Percentiles rank a stretch among this genome's conserved stretches.
These are phyloP conservation scores for Exocentrus adspersus DNA, from an alignment of 2,888 invertebrate species.

Conservation along the genomic window DNA sequence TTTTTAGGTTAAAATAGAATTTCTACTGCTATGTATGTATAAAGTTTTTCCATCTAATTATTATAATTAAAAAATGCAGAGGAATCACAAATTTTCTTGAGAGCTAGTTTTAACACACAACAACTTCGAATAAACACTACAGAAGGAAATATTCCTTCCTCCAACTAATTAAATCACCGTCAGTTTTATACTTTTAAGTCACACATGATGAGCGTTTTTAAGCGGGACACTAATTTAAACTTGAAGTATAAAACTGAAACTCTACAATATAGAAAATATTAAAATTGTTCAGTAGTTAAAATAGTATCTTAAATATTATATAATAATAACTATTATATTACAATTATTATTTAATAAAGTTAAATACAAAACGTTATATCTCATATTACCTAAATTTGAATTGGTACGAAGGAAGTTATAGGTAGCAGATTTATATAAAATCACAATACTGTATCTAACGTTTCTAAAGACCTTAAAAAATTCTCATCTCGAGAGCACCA, in stretches of 20 bases:
- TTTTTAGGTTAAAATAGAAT: too few species aligned
- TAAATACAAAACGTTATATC: constrained; percentile 28
- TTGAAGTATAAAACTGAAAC: constrained; percentile 9
- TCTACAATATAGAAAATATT: constrained; percentile 6
- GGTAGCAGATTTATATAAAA: constrained; percentile 47
- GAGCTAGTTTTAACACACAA: background rate
- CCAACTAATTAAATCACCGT: background rate
- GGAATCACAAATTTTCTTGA: background rate
- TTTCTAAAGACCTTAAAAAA: constrained; percentile 75
- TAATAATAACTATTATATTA: background rate
- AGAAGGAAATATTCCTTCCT: background rate
- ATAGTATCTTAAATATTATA: constrained; percentile 5
- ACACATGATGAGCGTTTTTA: constrained; percentile 14
- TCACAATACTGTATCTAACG: constrained; percentile 82
- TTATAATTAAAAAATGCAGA: background rate
- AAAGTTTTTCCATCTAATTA: background rate
- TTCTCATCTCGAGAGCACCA: constrained; percentile 81
- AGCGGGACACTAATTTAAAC: background rate
- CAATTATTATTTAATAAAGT: constrained; percentile 19
- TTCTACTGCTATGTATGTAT: background rate
- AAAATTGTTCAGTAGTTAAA: background rate
- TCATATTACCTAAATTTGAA: constrained; percentile 25
- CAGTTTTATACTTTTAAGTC: constrained; percentile 8
- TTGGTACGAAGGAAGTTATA: constrained; percentile 24
- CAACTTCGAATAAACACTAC: background rate